Evolutionary conservation across 2,113 vertebrate genomes (phyloP).

Genomic region (Rattus rattus): DNA sequence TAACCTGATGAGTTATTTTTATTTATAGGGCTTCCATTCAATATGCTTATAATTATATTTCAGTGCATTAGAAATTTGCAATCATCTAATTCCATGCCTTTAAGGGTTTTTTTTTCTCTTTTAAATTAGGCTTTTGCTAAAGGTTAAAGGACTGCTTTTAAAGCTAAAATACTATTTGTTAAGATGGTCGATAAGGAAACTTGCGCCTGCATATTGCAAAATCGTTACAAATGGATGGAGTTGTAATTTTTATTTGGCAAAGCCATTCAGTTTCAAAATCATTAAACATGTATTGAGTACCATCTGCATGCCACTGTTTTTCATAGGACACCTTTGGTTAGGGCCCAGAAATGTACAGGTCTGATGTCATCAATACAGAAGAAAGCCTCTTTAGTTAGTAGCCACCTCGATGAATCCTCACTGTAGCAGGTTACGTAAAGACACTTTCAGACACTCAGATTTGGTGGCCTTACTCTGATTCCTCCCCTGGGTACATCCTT

Average conservation of each 20-base stretch:
- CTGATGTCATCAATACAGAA: background rate
- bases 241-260: slow-evolving; percentile 66
- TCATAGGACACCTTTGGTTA: slow-evolving; percentile 7
- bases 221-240: slow-evolving; percentile 50
- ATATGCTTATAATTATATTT: slow-evolving; percentile 74
- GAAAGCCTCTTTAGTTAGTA: slow-evolving; percentile 3
- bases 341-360: slow-evolving; percentile 45
- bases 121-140: slow-evolving; percentile 67
- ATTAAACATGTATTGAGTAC: slow-evolving; percentile 48
- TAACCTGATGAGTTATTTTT: slow-evolving; percentile 81
- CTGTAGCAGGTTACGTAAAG: background rate
- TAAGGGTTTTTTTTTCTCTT: slow-evolving; percentile 38
- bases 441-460: background rate
- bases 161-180: slow-evolving; percentile 71
- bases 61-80: slow-evolving; percentile 65
- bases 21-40: slow-evolving; percentile 76
- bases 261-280: slow-evolving; percentile 54
- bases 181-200: slow-evolving; percentile 59
- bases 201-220: slow-evolving; percentile 52
- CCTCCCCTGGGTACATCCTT: background rate
- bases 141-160: slow-evolving; percentile 68
- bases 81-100: slow-evolving; percentile 70
- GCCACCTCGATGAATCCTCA: background rate
- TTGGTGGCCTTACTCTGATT: background rate
- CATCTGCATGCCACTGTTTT: background rate